Evolutionary conservation across 2,888 invertebrate genomes (phyloP), one percentile per base, ranked within the genome.

Genomic region (Ceramica pisi): DNA sequence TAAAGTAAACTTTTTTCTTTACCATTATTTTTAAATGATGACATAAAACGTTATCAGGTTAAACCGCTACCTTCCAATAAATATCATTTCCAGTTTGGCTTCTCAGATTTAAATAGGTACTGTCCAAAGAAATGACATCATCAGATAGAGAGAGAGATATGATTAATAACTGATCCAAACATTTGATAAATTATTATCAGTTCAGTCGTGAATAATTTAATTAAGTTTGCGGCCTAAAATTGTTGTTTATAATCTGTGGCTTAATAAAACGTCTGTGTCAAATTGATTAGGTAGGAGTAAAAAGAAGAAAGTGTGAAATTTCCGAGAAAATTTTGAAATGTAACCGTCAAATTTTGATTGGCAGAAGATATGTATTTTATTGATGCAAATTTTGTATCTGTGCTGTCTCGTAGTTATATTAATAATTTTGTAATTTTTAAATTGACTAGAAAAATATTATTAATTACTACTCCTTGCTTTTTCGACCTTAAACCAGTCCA

Each of bases 181-280:
- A 75, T 79, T 75, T 85, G 84, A 87, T 87, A 66, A 78, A 87
- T 84, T 66, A 61, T 74, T 74, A 70, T 63, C 63, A 65, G 72
- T 75, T 66, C 46, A 74, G 62, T 85, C 84, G 87, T 86, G 83
- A 82, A 75, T 61, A 81, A 72, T 81, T 84, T 86, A 87, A 87
- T 86, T 87, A 87, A 80, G 66, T 78, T 71, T 70, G 71, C 60
- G 60, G 64, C 63, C 67, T 69, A 71, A 78, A 73, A 67, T 71
- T 44, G 50, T 65, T 71, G 71, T 74, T 76, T 76, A 76, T 68
- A 74, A 62, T 63, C 69, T 72, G 68, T 76, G 71, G 73, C 69
- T 81, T 76, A 73, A 79, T 71, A 81, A 56, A 74, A 76, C 16
- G 26, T 53, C 50, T 56, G 38, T 73, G 59, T 63, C 50, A 67